Percentiles rank a stretch among this genome's conserved stretches.
Conservation (phyloP, 2,888 invertebrate species). For the Parnassius glacialis region DNA sequence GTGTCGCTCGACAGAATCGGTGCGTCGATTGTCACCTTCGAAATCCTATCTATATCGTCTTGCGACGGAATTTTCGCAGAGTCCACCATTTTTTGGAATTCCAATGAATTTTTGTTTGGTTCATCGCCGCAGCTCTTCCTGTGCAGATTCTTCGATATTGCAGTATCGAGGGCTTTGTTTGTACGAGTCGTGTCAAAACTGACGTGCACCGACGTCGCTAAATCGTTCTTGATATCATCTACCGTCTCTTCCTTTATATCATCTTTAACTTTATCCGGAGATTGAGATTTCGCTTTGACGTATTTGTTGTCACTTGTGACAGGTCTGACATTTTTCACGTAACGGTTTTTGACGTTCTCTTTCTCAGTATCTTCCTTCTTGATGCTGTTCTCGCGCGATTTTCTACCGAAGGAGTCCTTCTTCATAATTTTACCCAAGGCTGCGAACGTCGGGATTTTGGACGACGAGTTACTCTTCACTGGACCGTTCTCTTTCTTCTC, state of each 20-base stretch:
- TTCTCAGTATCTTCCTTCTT: conserved; percentile 44
- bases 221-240: conserved; percentile 9
- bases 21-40: conserved; percentile 92
- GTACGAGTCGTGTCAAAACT: conserved; percentile 22
- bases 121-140: conserved; percentile 77
- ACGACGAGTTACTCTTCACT: conserved; percentile 67
- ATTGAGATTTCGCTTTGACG: conserved; percentile 64
- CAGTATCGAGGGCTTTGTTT: conserved; percentile 4
- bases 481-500: conserved; percentile 58
- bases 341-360: conserved; percentile 51
- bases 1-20: conserved; percentile 87
- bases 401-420: conserved; percentile 69
- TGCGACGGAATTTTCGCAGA: conserved; percentile 85
- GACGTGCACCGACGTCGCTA: conserved; percentile 23
- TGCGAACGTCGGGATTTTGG: conserved; percentile 75
- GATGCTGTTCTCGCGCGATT: conserved; percentile 47
- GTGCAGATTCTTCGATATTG: conserved; percentile 44
- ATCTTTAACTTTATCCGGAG: conserved; percentile 59
- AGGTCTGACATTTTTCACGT: conserved; percentile 66
- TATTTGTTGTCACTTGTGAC: conserved; percentile 65
- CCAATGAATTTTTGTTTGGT: conserved; percentile 50
- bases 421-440: conserved; percentile 75
- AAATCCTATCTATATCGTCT: conserved; percentile 92
- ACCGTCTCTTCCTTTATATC: conserved; percentile 54
- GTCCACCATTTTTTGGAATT: conserved; percentile 61